A percentile compares a stretch with the other conserved stretches of the same genome.
Conservation (phyloP, 1,140 invertebrate species). For the Lamellibrachia luymesi region DNA sequence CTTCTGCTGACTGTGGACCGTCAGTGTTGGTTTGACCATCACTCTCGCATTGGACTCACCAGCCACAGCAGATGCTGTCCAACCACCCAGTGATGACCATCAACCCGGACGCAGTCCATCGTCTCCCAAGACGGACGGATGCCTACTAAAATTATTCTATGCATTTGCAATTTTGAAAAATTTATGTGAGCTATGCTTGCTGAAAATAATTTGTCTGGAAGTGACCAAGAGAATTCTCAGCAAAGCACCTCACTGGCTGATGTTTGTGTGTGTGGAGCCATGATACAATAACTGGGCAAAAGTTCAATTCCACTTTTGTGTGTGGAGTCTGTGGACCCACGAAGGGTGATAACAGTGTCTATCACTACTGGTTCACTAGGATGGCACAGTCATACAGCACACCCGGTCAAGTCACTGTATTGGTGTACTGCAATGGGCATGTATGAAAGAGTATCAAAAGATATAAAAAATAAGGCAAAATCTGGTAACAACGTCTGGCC, state of each 20-base stretch:
- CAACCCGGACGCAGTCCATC: background rate
- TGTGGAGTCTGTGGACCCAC: no score
- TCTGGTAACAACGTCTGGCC: background rate
- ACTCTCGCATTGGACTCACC: background rate
- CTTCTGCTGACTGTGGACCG: background rate
- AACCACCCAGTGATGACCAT: background rate
- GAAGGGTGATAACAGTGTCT: background rate
- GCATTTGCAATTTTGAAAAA: no score
- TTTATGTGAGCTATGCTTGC: no score
- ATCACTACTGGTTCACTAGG: background rate
- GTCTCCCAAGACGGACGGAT: background rate
- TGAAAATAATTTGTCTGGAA: no score
- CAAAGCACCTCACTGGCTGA: no score
- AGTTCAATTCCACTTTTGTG: background rate
- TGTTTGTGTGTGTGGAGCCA: no score
- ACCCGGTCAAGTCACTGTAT: background rate
- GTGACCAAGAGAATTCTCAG: no score
- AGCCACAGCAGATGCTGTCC: background rate
- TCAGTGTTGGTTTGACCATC: background rate
- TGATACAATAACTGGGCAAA: no score
- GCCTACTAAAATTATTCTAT: no score
- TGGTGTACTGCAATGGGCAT: background rate
- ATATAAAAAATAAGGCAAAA: background rate
- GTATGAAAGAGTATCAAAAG: background rate
- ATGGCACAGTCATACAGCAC: background rate